Conservation (phyloP, 2,113 vertebrate species). For the Syngnathoides biaculeatus region DNA sequence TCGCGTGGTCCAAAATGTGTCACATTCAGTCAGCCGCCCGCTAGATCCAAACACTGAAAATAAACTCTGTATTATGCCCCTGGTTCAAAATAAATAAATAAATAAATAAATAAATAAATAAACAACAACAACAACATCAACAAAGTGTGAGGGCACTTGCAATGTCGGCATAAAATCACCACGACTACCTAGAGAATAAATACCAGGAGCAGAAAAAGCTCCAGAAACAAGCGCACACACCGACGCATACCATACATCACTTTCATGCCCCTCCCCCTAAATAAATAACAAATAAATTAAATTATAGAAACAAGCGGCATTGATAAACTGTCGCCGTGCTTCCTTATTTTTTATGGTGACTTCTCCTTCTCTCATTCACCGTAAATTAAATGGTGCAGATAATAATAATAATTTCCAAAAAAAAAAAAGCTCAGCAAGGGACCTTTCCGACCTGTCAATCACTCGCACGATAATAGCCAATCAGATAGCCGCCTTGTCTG, state of each 20-base stretch:
- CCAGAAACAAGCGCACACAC: constrained; percentile 65
- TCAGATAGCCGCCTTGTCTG: no score
- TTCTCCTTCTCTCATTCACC: no score
- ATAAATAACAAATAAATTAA: constrained; percentile 38
- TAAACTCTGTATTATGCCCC: constrained; percentile 59
- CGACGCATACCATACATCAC: constrained; percentile 64
- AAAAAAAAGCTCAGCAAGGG: no score
- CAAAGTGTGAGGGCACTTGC: constrained; percentile 69
- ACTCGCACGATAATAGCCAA: no score
- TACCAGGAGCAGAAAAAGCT: constrained; percentile 60
- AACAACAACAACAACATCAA: no score
- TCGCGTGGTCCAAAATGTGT: constrained; percentile 13
- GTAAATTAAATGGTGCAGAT: no score
- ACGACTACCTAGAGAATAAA: constrained; percentile 59
- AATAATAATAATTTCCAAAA: no score
- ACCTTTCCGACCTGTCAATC: no score
- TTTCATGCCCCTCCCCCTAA: constrained; percentile 9
- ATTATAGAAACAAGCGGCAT: constrained; percentile 27
- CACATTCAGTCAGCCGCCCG: constrained; percentile 70
- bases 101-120: no score
- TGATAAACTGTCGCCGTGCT: neutral
- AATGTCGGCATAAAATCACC: constrained; percentile 70
- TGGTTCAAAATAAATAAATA: constrained; percentile 66
- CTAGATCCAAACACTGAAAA: constrained; percentile 58
- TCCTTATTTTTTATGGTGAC: neutral